Evolutionary conservation across 1,140 invertebrate species (phyloP), one percentile per base, ranked within the genome.

Genomic region (Drosophila orena): DNA sequence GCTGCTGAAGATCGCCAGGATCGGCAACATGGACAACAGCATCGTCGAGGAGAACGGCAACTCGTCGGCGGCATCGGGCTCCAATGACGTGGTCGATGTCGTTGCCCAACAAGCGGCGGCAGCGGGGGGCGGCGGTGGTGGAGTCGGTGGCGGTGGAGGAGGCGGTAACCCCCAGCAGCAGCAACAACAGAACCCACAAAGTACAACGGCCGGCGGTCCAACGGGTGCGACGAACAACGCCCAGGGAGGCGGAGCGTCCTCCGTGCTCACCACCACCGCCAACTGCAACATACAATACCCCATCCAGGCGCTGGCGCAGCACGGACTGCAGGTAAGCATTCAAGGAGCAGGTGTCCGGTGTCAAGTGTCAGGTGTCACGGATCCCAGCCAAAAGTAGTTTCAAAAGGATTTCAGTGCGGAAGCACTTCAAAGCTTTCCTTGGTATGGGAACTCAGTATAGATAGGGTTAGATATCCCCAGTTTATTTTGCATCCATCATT

Each of bases 11-110:
- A 91, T 91, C 73, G 79, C 89, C 94, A 94, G 93, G 93, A 97
- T 97, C 96, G 96, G 97, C 94, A 95, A 97, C 94, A 68, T 68
- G 64, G 64, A 68, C 64, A 95, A 95, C 93, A 96, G 97, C 95
- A 96, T 97, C 92, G 96, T 97, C 92, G 96, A 97, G 94, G 96
- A 97, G 94, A 97, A 97, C 92, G 96, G 96, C 93, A 94, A 94
- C 77, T 94, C 95, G 70, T 74, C 71, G 59, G 70, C 71, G 57
- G 69, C 70, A 17, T 74, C 71, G 47, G 78, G 90, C 53, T 91
- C 94, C 93, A 92, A 95, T 93, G 78, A 76, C 34, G 79, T 77
- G 46, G 76, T 77, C 57, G 71, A 77, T 44, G 79, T 70, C 11
- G 65, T 70, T 7, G 92, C 93, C 47, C 93, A 93, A 52, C 94